These are phyloP conservation scores for Epistrophe grossulariae DNA, from an alignment of 2,888 invertebrate species.

Conservation along the genomic window DNA sequence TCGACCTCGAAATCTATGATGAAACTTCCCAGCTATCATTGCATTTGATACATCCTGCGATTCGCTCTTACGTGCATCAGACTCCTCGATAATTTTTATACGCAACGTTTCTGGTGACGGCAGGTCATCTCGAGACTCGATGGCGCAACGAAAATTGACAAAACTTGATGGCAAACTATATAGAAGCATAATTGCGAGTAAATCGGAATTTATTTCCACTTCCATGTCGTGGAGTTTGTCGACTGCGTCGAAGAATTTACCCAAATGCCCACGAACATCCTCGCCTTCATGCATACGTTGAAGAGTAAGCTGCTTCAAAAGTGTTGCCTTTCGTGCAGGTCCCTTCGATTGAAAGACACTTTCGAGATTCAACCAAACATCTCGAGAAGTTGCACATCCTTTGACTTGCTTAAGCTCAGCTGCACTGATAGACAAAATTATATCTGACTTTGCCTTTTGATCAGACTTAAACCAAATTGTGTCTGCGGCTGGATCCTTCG, in stretches of 20 bases:
- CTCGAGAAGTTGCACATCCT: conserved; percentile 8
- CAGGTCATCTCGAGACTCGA: background rate
- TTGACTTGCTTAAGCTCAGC: conserved; percentile 19
- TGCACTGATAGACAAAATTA: conserved; percentile 28
- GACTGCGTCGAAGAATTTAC: background rate
- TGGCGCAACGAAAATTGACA: conserved; percentile 7
- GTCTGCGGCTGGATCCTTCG: too few relatives aligned
- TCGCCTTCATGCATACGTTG: conserved; percentile 2
- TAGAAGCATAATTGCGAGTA: background rate
- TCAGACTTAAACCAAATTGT: background rate
- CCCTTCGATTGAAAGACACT: conserved; percentile 15
- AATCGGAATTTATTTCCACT: background rate
- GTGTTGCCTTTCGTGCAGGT: conserved; percentile 27
- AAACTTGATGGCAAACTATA: conserved; percentile 12
- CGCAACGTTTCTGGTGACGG: conserved; percentile 3
- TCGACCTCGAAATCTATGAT: background rate
- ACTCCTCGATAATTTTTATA: conserved; percentile 2
- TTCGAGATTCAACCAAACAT: conserved; percentile 14
- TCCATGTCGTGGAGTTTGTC: background rate
- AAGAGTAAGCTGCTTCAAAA: background rate
- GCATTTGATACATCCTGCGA: background rate
- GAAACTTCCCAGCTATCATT: background rate
- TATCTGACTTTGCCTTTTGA: conserved; percentile 12
- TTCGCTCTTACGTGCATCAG: background rate
- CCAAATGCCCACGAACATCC: background rate